Percentiles rank a stretch among this genome's conserved stretches.
Conservation (phyloP, 2,888 invertebrate genomes). For the Cheilosia soror region DNA sequence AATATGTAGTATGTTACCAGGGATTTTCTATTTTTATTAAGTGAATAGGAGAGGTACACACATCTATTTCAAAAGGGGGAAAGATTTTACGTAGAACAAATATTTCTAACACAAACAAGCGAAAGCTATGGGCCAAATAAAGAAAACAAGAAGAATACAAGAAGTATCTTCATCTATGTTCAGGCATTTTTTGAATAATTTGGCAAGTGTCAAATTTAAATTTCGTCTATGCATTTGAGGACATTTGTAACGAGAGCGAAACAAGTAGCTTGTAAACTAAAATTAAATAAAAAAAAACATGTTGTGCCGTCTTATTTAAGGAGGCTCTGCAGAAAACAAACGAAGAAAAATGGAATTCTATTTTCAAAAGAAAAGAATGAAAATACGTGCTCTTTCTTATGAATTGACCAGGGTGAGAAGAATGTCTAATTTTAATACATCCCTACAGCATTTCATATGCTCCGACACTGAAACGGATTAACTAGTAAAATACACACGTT, state of each 20-base stretch:
- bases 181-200: constrained; percentile 59
- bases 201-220: constrained; percentile 68
- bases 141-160: constrained; percentile 36
- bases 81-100: constrained; percentile 36
- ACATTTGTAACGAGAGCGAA: constrained; percentile 54
- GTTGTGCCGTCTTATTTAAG: constrained; percentile 36
- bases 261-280: constrained; percentile 59
- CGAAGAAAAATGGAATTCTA: constrained; percentile 52
- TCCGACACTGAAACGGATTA: constrained; percentile 43
- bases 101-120: constrained; percentile 37
- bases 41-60: constrained; percentile 34
- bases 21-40: constrained; percentile 70
- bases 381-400: constrained; percentile 51
- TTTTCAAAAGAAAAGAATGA: constrained; percentile 67
- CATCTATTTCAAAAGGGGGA: constrained; percentile 36
- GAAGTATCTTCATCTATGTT: constrained; percentile 31
- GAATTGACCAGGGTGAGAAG: constrained; percentile 67
- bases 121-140: constrained; percentile 26
- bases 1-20: constrained; percentile 47
- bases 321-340: constrained; percentile 28
- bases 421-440: constrained; percentile 74
- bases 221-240: constrained; percentile 44
- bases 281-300: constrained; percentile 34
- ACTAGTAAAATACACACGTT: constrained; percentile 30
- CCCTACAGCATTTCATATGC: constrained; percentile 47